Conservation (phyloP, 2,113 vertebrate genomes). For the Morone saxatilis region DNA sequence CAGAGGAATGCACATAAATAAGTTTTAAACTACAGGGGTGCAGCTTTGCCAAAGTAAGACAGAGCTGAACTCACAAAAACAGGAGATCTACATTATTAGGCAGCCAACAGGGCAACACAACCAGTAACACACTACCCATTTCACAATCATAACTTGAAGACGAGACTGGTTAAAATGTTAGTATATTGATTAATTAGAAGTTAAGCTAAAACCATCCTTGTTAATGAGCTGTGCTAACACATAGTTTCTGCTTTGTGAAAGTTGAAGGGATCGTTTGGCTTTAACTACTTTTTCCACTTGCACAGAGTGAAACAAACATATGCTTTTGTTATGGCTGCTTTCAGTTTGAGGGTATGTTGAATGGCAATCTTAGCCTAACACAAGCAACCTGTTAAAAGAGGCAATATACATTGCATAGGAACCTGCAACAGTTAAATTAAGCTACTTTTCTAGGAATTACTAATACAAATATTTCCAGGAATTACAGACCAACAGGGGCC, state of each 20-base stretch:
- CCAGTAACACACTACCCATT: constrained; percentile 58
- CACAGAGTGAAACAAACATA: constrained; percentile 24
- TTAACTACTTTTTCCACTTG: background rate
- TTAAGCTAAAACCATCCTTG: constrained; percentile 27
- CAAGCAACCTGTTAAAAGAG: background rate
- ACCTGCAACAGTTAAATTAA: background rate
- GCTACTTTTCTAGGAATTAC: background rate
- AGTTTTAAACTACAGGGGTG: constrained; percentile 32
- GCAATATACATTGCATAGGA: background rate
- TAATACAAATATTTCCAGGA: background rate
- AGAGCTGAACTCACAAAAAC: constrained; percentile 33
- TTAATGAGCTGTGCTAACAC: constrained; percentile 13
- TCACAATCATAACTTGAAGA: constrained; percentile 52
- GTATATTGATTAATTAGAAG: constrained; percentile 36
- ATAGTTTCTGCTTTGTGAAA: constrained; percentile 28
- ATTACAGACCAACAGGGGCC: background rate
- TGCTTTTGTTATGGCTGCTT: background rate
- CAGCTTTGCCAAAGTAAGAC: constrained; percentile 29
- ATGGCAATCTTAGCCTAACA: background rate
- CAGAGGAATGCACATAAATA: constrained; percentile 68
- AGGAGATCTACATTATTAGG: constrained; percentile 41
- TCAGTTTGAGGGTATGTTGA: constrained; percentile 14
- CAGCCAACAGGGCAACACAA: constrained; percentile 59
- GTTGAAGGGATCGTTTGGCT: background rate
- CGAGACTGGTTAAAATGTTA: constrained; percentile 54